Base-by-base conservation (phyloP, 2,888 invertebrate species). In the Dichetophora obliterata region DNA sequence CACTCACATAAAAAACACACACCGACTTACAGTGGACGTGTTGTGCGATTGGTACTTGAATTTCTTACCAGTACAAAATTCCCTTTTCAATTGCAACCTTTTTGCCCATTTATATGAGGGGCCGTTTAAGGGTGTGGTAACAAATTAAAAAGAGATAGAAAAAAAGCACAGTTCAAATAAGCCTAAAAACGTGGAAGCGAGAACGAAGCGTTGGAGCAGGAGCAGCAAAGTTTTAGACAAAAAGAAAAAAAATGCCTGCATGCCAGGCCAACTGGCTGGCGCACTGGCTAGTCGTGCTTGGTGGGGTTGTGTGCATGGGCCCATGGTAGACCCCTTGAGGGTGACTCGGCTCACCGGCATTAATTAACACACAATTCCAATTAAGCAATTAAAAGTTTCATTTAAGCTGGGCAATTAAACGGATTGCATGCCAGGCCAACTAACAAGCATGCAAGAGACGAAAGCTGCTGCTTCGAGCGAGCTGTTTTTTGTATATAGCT, bases 321-420 rank as follows among this genome's bases (percentile, higher is more conserved):
- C 8, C 1, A 19, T 54, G n/a, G 19, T 54, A 22, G 27, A 54
- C 54, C 34, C 31, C 31, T n/a, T 54, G 54, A 22, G n/a, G 54
- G 54, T 34, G 52, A 16, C 14, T 50, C 34, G 50, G 48, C 70
- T 34, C 69, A 34, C 61, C 76, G 72, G 70, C 78, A 81, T 79
- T 81, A 85, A 81, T 82, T 82, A 82, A 78, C 81, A 80, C 78
- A 78, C 78, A 79, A 82, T 85, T 81, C 82, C 86, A 86, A 86
- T 87, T 86, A 86, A 84, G 87, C 88, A 87, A 87, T 86, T 87
- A 87, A 86, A 86, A 85, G 82, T 81, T 77, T 79, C 77, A 71
- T 79, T 80, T 79, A 80, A 73, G 63, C 78, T 79, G 81, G 79
- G 79, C 72, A 78, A 78, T 81, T 79, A 81, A 81, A 80, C 80